phyloP scores from a whole-genome alignment of 2,888 invertebrate genomes.

The Oligia strigilis region DNA sequence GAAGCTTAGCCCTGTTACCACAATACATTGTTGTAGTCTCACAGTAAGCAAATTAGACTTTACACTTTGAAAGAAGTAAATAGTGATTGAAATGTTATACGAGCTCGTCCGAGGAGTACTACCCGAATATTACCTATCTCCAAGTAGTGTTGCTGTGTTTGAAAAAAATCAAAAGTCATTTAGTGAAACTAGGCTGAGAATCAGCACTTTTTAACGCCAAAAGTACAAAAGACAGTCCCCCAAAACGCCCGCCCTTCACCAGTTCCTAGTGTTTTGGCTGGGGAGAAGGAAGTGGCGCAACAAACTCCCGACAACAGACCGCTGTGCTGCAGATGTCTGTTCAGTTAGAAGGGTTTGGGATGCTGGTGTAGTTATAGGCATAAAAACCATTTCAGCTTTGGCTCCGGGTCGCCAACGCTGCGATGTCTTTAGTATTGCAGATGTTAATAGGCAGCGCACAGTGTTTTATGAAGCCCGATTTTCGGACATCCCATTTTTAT shows the following conservation, averaged over 20 bases:
- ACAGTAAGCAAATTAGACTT: not conserved
- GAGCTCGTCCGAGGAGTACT: not conserved
- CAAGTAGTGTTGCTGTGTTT: not conserved
- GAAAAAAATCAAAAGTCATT: not conserved
- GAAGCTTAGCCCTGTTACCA: slow-evolving; percentile 7
- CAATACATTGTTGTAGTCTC: not conserved
- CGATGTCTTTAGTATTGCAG: not conserved
- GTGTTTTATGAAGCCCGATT: too few relatives aligned
- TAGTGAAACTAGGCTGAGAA: not conserved
- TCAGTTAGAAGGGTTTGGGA: not conserved
- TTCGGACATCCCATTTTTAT: too few relatives aligned
- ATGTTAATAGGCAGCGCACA: too few relatives aligned
- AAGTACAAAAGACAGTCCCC: too few relatives aligned
- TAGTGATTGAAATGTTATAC: slow-evolving; percentile 7
- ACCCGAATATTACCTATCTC: not conserved
- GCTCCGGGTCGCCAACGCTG: not conserved
- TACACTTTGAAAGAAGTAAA: slow-evolving; percentile 10
- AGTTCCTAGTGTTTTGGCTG: not conserved
- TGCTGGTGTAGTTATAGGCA: not conserved
- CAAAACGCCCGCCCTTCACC: too few relatives aligned
- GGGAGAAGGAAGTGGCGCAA: not conserved
- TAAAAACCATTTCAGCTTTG: not conserved
- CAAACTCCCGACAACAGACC: not conserved
- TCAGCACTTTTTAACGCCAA: not conserved
- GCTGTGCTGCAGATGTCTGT: not conserved